Base-by-base conservation (phyloP, 1,140 invertebrate species). In the Neuroterus valhalla region DNA sequence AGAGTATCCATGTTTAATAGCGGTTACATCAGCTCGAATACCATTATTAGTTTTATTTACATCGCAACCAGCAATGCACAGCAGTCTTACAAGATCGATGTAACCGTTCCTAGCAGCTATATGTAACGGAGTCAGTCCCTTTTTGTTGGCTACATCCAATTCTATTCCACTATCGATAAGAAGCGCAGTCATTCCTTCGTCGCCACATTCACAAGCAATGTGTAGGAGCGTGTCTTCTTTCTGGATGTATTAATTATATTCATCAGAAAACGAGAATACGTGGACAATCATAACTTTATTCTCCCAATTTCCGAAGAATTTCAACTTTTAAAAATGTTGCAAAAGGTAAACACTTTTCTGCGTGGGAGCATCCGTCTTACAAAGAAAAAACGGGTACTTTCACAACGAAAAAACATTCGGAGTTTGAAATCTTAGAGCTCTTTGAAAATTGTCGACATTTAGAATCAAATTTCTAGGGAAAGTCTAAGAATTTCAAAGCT, bases 1-100 rank as follows among this genome's bases (percentile, higher is more conserved):
- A 62, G 93, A 92, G 85, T 94, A 92, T 48, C 95, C 95, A 81
- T 96, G 93, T 82, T 96, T 95, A 50, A 96, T 91, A 17, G 96
- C 95, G 74, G 95, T 94, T 23, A 96, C 94, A 86, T 96, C 96
- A 12, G 95, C 94, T 52, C 94, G 92, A 42, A 96, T 94, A 73
- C 95, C 95, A 43, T 91, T 90, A 86, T 94, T 94, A 68, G 91
- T 91, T 78, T 93, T 91, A 79, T 94, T 93, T 10, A 94, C 92
- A 75, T 93, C 92, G 82, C 94, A 94, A 66, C 94, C 94, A 73
- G 94, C 93, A 76, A 96, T 90, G 83, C 95, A 95, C 48, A 97
- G 90, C 85, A 93, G 93, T 79, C 93, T 91, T 23, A 95, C 94
- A 81, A 96, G 91, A 85, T 96, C 94, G 62, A 93, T 94, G 82